Evolutionary conservation across 2,113 vertebrate species (phyloP).

Genomic region (Triplophysa siluroides): DNA sequence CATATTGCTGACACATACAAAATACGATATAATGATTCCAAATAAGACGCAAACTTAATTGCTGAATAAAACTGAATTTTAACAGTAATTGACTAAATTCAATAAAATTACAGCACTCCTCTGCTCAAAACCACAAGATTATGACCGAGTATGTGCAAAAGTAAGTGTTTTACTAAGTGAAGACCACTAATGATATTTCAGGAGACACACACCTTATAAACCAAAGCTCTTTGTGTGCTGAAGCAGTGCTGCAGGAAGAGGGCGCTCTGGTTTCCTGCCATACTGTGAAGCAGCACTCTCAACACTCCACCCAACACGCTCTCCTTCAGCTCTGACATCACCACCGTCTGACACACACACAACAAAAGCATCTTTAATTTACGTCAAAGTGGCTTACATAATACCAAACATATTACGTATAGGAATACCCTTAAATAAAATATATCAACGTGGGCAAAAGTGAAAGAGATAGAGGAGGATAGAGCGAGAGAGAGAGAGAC

Average conservation of each 20-base stretch:
- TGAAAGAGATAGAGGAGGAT: not conserved
- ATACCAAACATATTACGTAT: not conserved
- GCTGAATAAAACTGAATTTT: no score
- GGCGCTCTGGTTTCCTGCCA: conserved; percentile 87
- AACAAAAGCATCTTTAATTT: not conserved
- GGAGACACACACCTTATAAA: conserved; percentile 80
- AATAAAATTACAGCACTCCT: conserved; percentile 1
- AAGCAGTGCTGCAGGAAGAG: conserved; percentile 90
- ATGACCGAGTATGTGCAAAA: not conserved
- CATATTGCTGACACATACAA: no score
- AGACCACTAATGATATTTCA: not conserved
- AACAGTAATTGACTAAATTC: not conserved
- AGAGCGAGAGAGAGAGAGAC: not conserved
- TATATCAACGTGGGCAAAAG: not conserved
- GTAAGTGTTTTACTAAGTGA: not conserved
- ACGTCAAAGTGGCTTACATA: not conserved
- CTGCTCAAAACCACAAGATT: no score
- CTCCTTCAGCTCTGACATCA: conserved; percentile 86
- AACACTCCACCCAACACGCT: conserved; percentile 84
- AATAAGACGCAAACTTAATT: no score
- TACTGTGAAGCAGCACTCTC: conserved; percentile 84
- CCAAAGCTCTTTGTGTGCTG: conserved; percentile 86
- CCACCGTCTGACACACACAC: conserved; percentile 77
- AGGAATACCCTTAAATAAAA: not conserved
- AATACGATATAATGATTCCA: no score